These are phyloP conservation scores for Halichoerus grypus DNA, from an alignment of 2,113 vertebrate genomes.

Conservation along the genomic window DNA sequence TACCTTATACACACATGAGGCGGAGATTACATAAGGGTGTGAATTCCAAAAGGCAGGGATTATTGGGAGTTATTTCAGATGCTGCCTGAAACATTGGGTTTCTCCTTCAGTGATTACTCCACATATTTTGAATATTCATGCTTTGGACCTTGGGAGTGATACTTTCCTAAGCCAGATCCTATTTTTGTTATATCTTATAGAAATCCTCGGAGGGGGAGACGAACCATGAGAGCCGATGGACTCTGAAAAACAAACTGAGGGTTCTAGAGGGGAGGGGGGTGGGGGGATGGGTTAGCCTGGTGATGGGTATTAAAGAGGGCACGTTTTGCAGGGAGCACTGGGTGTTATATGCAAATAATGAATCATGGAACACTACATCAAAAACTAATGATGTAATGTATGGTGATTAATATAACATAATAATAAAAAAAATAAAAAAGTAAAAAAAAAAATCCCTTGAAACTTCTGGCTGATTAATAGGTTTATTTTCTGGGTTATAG, in stretches of 20 bases:
- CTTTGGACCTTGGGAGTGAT: neutral
- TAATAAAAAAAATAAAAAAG: no score
- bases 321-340: no score
- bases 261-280: no score
- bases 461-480: neutral
- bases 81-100: neutral
- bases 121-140: constrained; percentile 2
- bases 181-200: neutral
- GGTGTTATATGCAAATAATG: no score
- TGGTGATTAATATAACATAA: no score
- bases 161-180: neutral
- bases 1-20: neutral
- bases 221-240: no score
- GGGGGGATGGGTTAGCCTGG: no score
- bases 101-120: neutral
- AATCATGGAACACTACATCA: no score
- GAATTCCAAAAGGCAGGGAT: neutral
- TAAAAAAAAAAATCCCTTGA: neutral
- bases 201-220: neutral
- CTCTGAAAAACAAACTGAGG: no score
- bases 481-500: constrained; percentile 44
- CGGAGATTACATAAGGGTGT: neutral
- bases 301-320: no score
- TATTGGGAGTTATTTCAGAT: neutral
- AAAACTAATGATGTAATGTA: no score